phyloP scores from a whole-genome alignment of 1,140 invertebrate species.

The Drosophila lini region DNA sequence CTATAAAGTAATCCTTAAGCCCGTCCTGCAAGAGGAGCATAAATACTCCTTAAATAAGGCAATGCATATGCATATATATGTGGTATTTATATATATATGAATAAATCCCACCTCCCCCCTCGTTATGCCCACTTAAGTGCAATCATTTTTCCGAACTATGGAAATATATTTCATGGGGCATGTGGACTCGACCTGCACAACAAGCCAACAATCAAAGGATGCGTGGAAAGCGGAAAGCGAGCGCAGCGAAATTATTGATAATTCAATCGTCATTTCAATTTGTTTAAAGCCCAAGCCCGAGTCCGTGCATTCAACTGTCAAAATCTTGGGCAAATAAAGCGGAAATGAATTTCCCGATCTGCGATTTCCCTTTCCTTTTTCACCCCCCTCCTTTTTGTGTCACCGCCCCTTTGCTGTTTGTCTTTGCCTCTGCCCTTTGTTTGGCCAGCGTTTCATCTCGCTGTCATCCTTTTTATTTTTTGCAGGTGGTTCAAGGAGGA shows the following conservation, averaged over 20 bases:
- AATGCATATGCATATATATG: slow-evolving; percentile 20
- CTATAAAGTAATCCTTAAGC: background rate
- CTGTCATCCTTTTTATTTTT: slow-evolving; percentile 17
- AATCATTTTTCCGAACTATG: slow-evolving; percentile 54
- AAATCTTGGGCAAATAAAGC: slow-evolving; percentile 56
- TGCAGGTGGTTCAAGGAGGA: slow-evolving; percentile 89
- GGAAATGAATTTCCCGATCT: slow-evolving; percentile 48
- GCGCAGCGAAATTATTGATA: slow-evolving; percentile 56
- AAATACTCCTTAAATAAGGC: slow-evolving; percentile 44
- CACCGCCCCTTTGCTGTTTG: slow-evolving; percentile 13
- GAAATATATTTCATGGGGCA: slow-evolving; percentile 47
- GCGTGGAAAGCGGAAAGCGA: slow-evolving; percentile 17
- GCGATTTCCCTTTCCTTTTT: slow-evolving; percentile 21
- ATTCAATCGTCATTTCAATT: slow-evolving; percentile 71
- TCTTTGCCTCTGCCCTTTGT: slow-evolving; percentile 39
- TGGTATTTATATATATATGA: slow-evolving; percentile 11
- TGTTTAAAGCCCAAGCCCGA: slow-evolving; percentile 44
- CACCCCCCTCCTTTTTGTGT: background rate
- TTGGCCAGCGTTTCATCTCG: slow-evolving; percentile 37
- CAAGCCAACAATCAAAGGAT: slow-evolving; percentile 54
- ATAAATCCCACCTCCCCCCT: slow-evolving; percentile 27
- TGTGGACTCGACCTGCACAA: slow-evolving; percentile 43
- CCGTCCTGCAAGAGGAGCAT: slow-evolving; percentile 4
- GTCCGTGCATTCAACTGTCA: slow-evolving; percentile 31
- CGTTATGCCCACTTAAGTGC: slow-evolving; percentile 57